Conservation (phyloP, 1,140 invertebrate species). For the Drosophila malerkotliana region DNA sequence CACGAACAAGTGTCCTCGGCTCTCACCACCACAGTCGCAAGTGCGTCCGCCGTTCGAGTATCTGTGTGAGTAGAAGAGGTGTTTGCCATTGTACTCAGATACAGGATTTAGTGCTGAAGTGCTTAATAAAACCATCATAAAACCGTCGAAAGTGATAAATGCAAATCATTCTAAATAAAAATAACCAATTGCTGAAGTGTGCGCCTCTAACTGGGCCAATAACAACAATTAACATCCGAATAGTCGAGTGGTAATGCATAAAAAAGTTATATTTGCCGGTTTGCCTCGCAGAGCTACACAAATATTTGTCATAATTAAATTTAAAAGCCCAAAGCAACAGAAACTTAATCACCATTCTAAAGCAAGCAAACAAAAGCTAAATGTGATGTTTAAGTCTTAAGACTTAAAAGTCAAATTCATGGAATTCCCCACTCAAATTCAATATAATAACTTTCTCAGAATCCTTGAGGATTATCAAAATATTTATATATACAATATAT, state of each 20-base stretch:
- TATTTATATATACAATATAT: conserved; percentile 32
- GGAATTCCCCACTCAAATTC: not conserved
- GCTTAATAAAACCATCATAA: conserved; percentile 44
- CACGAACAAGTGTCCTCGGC: conserved; percentile 35
- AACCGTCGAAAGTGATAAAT: conserved; percentile 40
- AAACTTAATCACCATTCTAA: conserved; percentile 1
- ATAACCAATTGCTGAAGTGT: conserved; percentile 31
- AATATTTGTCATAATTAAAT: conserved; percentile 1
- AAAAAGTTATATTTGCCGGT: conserved; percentile 14
- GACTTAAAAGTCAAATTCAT: not conserved
- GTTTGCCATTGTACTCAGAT: conserved; percentile 46
- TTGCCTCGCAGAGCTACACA: not conserved
- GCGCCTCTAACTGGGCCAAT: not conserved
- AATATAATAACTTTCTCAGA: conserved; percentile 25
- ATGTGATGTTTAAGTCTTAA: not conserved
- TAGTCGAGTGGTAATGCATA: conserved; percentile 10
- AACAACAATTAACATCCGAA: conserved; percentile 4
- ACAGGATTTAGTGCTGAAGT: conserved; percentile 49
- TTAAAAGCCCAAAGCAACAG: not conserved
- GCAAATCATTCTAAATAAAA: conserved; percentile 39
- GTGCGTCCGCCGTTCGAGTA: conserved; percentile 21
- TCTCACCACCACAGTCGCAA: conserved; percentile 34
- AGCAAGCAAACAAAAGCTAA: not conserved
- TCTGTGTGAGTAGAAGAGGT: conserved; percentile 46
- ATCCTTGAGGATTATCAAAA: conserved; percentile 56